These are phyloP conservation scores for Hemicentrotus pulcherrimus DNA, from an alignment of 35 echinoderm and acorn worm genomes.

Conservation along the genomic window DNA sequence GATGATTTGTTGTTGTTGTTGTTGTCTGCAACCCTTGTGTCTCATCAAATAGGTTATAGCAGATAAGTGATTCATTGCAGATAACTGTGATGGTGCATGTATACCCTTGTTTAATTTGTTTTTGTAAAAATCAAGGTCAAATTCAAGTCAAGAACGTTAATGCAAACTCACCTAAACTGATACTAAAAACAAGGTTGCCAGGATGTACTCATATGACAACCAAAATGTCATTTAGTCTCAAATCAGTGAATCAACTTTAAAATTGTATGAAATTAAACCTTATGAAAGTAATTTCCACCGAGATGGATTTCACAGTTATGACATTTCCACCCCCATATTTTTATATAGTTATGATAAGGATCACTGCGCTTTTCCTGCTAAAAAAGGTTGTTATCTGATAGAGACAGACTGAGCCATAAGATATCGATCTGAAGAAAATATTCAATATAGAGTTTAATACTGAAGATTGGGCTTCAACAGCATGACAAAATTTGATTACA, in stretches of 20 bases:
- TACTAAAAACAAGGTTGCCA: neutral
- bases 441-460: neutral
- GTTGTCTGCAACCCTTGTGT: too few relatives aligned
- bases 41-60: too few relatives aligned
- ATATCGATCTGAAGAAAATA: neutral
- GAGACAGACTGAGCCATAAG: neutral
- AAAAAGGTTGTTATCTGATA: neutral
- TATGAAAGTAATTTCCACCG: neutral
- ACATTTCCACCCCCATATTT: neutral
- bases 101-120: too few relatives aligned
- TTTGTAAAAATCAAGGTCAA: neutral
- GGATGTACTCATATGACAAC: neutral
- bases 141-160: neutral
- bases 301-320: neutral
- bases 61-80: too few relatives aligned
- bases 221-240: neutral
- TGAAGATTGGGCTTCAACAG: neutral
- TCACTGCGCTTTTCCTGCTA: neutral
- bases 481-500: neutral
- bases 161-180: neutral
- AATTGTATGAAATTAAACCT: neutral
- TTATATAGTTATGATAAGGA: neutral
- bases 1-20: too few relatives aligned
- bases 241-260: neutral
- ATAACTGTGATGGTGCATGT: too few relatives aligned